Percentiles rank a stretch among this genome's conserved stretches.
Conservation (phyloP, 2,113 vertebrate species). For the Petrocephalus microphthalmus region DNA sequence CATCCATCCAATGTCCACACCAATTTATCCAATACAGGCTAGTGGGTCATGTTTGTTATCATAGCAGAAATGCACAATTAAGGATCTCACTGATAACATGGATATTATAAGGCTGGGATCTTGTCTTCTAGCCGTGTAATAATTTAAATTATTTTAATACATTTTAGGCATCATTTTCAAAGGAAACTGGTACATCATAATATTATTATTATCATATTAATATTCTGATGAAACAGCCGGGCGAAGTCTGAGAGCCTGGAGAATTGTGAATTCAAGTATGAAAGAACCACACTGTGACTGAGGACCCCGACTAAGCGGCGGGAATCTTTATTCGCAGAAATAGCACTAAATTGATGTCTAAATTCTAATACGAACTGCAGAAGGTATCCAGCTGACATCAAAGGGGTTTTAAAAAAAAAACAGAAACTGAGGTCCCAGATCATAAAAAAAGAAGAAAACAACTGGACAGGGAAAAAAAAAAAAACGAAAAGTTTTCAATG, state of each 20-base stretch:
- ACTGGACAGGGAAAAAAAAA: constrained; percentile 7
- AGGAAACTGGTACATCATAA: not conserved
- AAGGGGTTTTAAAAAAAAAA: not conserved
- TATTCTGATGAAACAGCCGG: not conserved
- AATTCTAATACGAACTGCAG: not conserved
- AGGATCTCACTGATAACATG: not conserved
- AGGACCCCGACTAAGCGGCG: not conserved
- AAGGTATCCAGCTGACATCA: not conserved
- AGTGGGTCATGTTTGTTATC: not conserved
- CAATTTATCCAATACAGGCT: not conserved
- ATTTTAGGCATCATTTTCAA: not conserved
- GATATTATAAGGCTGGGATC: not conserved
- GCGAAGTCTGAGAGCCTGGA: not conserved
- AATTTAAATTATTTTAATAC: not conserved
- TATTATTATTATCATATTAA: not conserved
- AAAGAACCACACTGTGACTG: not conserved
- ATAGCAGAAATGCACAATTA: not conserved
- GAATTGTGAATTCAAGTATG: not conserved
- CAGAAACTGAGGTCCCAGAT: not conserved
- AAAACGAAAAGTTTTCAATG: not conserved
- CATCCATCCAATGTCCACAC: not conserved
- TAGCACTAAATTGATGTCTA: not conserved
- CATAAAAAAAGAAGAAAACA: not conserved
- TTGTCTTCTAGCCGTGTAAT: not conserved
- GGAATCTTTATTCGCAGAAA: not conserved